phyloP scores from a whole-genome alignment of 2,113 vertebrate genomes.

The Xiphophorus couchianus region DNA sequence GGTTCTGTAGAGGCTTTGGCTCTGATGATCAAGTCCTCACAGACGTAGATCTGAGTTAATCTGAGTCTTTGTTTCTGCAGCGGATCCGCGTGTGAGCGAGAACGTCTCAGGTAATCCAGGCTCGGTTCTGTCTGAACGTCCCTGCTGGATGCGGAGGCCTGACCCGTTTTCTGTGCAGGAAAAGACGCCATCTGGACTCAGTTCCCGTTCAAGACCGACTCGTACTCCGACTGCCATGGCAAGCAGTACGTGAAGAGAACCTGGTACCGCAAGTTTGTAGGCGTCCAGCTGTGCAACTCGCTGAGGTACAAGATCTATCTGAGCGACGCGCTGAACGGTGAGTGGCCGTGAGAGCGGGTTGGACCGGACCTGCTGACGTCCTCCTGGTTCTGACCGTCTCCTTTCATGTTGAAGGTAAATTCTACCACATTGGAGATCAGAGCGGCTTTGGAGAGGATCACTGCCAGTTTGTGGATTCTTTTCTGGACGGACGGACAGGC shows the following conservation, averaged over 20 bases:
- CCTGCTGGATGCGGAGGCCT: background rate
- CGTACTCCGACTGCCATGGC: conserved; percentile 92
- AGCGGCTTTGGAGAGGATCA: conserved; percentile 96
- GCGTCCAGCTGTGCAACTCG: conserved; percentile 95
- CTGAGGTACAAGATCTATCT: conserved; percentile 98
- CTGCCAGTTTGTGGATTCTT: conserved; percentile 98
- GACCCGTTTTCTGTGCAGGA: conserved; percentile 67
- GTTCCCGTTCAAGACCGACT: conserved; percentile 90
- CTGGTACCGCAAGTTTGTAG: conserved; percentile 98
- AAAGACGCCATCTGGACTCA: conserved; percentile 98
- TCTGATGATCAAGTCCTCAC: background rate
- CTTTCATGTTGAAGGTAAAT: conserved; percentile 81
- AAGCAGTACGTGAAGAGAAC: conserved; percentile 95
- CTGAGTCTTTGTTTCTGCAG: conserved; percentile 60
- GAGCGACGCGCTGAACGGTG: conserved; percentile 92
- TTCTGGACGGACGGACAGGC: conserved; percentile 93
- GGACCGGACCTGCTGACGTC: background rate
- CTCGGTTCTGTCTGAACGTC: background rate
- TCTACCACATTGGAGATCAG: conserved; percentile 96
- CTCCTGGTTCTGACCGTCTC: background rate
- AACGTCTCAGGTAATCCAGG: conserved; percentile 86
- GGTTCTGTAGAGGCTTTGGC: too few species aligned
- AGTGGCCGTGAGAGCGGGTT: conserved; percentile 28
- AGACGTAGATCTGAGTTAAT: background rate
- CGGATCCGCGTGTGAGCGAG: conserved; percentile 93